phyloP scores from a whole-genome alignment of 2,797 vertebrate genomes.

The Enoplosus armatus region DNA sequence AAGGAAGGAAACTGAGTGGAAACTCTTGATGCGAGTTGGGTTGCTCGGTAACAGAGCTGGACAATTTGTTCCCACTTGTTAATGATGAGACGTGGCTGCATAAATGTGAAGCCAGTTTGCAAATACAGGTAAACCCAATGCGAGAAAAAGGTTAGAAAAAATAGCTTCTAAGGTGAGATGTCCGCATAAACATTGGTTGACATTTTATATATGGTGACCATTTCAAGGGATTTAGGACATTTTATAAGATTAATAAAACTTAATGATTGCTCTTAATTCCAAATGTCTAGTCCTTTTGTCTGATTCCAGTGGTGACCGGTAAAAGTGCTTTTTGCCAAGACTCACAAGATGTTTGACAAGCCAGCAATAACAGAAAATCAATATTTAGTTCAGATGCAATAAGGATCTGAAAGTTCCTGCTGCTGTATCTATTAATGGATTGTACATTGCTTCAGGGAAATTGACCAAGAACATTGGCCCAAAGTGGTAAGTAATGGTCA shows the following conservation, averaged over 20 bases:
- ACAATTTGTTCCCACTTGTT: constrained; percentile 2
- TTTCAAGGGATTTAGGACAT: not conserved
- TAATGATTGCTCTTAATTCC: not conserved
- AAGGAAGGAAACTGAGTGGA: constrained; percentile 4
- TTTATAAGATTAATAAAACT: not conserved
- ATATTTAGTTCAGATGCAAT: constrained; percentile 45
- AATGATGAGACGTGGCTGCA: not conserved
- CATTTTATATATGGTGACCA: not conserved
- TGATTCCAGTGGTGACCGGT: not conserved
- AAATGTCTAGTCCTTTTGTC: not conserved
- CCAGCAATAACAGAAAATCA: constrained; percentile 41
- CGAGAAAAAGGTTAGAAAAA: not conserved
- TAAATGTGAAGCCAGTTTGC: constrained; percentile 8
- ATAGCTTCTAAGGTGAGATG: not conserved
- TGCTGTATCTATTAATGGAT: constrained; percentile 51
- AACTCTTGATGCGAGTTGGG: not conserved
- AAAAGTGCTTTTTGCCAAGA: constrained; percentile 18
- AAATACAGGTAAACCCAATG: not conserved
- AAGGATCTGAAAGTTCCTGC: constrained; percentile 36
- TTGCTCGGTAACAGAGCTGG: constrained; percentile 31
- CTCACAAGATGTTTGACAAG: constrained; percentile 19
- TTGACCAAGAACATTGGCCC: constrained; percentile 43
- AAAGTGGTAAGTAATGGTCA: constrained; percentile 54
- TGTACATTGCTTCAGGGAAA: constrained; percentile 61
- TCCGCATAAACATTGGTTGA: not conserved